A percentile compares a stretch with the other conserved stretches of the same genome.
phyloP scores from a whole-genome alignment of 1,140 invertebrate species.

The Drosophila kepulauana region DNA sequence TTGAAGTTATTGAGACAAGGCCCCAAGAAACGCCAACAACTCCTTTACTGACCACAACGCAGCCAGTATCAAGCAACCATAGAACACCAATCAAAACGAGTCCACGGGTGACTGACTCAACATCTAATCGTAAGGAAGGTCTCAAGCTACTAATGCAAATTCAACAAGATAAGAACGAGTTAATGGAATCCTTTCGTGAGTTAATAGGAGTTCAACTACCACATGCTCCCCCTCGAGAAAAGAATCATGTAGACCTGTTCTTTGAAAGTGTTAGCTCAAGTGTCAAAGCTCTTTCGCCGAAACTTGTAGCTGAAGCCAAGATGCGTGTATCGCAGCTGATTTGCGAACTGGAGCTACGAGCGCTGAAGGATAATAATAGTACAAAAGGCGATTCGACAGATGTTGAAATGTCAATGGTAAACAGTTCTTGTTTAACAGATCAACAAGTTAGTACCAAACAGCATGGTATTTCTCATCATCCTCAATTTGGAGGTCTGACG shows the following conservation, averaged over 20 bases:
- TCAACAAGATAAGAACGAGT: conserved; percentile 80
- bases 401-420: conserved; percentile 18
- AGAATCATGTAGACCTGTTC: conserved; percentile 79
- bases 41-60: not conserved
- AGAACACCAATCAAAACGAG: conserved; percentile 4
- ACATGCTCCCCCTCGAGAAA: conserved; percentile 51
- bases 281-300: conserved; percentile 76
- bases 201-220: conserved; percentile 64
- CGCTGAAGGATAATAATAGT: conserved; percentile 53
- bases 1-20: conserved; percentile 1
- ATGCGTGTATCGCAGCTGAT: conserved; percentile 82
- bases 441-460: conserved; percentile 4
- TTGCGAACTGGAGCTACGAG: conserved; percentile 76
- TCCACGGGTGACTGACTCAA: not conserved
- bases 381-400: conserved; percentile 12
- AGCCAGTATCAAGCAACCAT: not conserved
- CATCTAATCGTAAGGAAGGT: conserved; percentile 59
- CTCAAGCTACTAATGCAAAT: conserved; percentile 78
- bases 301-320: conserved; percentile 77
- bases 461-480: conserved; percentile 20
- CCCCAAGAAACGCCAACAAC: not conserved
- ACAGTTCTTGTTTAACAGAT: not conserved
- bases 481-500: conserved; percentile 38
- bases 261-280: conserved; percentile 83
- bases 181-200: conserved; percentile 78